Percentiles rank a stretch among this genome's conserved stretches.
Evolutionary conservation across 2,888 invertebrate species (phyloP).

Genomic region (Xestia rhomboidea): DNA sequence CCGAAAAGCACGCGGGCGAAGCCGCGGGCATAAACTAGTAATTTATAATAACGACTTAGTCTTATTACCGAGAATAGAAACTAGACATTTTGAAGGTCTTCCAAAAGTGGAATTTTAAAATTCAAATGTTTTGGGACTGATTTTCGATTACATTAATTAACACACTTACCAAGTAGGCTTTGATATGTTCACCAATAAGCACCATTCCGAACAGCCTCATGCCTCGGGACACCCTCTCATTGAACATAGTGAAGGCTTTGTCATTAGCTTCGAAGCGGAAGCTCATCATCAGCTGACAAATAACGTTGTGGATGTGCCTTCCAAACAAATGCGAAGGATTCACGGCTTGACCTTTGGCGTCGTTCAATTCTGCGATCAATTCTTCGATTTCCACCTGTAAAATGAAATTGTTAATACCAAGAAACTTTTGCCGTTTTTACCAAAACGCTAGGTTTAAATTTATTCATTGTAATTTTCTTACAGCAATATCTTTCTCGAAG

Average conservation of each 20-base stretch:
- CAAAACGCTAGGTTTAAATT: background rate
- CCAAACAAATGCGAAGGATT: conserved; percentile 93
- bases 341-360: conserved; percentile 81
- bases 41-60: background rate
- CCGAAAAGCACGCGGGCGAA: background rate
- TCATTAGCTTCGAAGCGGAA: conserved; percentile 94
- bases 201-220: conserved; percentile 95
- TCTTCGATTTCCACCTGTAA: conserved; percentile 91
- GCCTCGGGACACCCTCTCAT: conserved; percentile 94
- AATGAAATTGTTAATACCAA: background rate
- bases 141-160: background rate
- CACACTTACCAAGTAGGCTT: conserved; percentile 90
- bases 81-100: too few relatives aligned
- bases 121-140: background rate
- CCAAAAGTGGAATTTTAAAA: background rate
- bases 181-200: conserved; percentile 94
- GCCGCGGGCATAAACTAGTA: background rate
- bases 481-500: conserved; percentile 94
- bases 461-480: conserved; percentile 78
- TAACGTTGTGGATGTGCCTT: conserved; percentile 95
- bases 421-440: background rate
- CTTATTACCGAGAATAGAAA: background rate
- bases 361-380: conserved; percentile 85
- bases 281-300: conserved; percentile 95
- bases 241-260: conserved; percentile 93